Percentiles rank a stretch among this genome's conserved stretches.
These are phyloP conservation scores for Troilus luridus DNA, from an alignment of 2,888 invertebrate species.

Conservation along the genomic window DNA sequence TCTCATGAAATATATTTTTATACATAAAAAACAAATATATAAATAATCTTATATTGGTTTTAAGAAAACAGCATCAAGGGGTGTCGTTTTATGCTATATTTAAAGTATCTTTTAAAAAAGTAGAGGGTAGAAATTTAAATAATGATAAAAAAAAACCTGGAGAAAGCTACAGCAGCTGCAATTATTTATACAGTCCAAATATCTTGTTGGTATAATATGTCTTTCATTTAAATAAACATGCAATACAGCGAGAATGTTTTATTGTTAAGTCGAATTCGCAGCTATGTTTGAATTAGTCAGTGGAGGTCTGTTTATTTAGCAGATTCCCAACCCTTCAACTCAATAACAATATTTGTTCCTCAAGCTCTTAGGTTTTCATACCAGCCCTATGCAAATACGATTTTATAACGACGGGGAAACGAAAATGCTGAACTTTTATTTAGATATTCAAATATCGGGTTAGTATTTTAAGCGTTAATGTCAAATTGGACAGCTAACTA, in stretches of 20 bases:
- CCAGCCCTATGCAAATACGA: background rate
- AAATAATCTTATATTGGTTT: background rate
- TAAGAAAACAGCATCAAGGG: background rate
- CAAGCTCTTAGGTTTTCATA: slow-evolving; percentile 9
- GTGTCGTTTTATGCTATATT: too few species aligned
- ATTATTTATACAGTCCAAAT: background rate
- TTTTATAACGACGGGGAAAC: background rate
- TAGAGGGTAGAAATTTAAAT: too few species aligned
- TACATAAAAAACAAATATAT: background rate
- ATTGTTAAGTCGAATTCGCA: background rate
- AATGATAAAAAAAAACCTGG: too few species aligned
- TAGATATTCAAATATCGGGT: background rate
- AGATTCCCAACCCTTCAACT: background rate
- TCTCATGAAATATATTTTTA: background rate
- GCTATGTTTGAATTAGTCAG: background rate
- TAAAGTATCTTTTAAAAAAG: too few species aligned
- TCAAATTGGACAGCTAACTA: background rate
- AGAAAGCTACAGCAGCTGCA: background rate
- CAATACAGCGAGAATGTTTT: background rate
- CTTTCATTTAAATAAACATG: slow-evolving; percentile 2
- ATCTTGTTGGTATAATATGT: background rate
- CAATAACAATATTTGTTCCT: slow-evolving; percentile 21
- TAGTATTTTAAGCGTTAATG: background rate
- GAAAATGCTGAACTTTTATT: background rate
- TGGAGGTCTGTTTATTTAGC: background rate